phyloP scores from a whole-genome alignment of 2,888 invertebrate genomes.

The Standfussiana lucernea region DNA sequence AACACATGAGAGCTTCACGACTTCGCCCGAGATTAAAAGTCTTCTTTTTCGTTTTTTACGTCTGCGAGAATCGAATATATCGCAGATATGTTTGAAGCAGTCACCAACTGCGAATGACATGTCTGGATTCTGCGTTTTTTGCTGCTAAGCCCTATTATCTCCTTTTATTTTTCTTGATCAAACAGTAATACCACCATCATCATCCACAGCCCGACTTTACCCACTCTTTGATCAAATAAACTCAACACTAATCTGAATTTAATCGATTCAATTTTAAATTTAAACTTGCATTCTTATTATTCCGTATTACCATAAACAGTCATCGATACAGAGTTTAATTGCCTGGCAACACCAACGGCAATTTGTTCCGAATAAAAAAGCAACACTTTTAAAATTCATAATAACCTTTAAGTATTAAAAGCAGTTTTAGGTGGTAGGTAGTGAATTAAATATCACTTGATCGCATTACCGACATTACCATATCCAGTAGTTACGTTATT shows the following conservation, averaged over 20 bases:
- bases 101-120: not conserved
- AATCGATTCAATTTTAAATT: constrained; percentile 22
- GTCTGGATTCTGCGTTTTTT: not conserved
- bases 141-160: not conserved
- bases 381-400: constrained; percentile 46
- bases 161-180: not conserved
- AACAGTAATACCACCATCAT: not conserved
- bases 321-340: constrained; percentile 20
- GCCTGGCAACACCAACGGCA: constrained; percentile 36
- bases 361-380: constrained; percentile 46
- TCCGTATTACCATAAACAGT: constrained; percentile 33
- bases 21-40: constrained; percentile 22
- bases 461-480: constrained; percentile 42
- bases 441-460: constrained; percentile 59
- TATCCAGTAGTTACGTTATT: constrained; percentile 35
- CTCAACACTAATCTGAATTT: not conserved
- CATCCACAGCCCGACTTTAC: not conserved
- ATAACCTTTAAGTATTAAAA: constrained; percentile 52
- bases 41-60: constrained; percentile 8
- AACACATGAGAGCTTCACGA: not conserved
- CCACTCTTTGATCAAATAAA: not conserved
- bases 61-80: constrained; percentile 2
- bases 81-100: constrained; percentile 5
- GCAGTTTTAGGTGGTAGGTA: constrained; percentile 44
- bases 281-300: constrained; percentile 29